These are phyloP conservation scores for Corythornis madagascariensis DNA, from an alignment of 2,113 vertebrate genomes.

Conservation along the genomic window DNA sequence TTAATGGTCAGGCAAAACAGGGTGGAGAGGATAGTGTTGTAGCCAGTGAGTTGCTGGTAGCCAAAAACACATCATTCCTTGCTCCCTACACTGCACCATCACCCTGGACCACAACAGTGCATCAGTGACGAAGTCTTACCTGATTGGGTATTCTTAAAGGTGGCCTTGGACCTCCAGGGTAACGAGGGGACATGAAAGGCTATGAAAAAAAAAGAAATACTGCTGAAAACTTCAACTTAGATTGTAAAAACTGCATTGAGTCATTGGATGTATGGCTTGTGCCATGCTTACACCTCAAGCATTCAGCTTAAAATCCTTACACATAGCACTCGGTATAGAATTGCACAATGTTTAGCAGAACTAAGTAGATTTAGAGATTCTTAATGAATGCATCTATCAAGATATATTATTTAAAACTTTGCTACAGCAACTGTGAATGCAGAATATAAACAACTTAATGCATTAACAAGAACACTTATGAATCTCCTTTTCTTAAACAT, in stretches of 20 bases:
- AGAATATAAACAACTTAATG: background rate
- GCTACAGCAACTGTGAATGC: background rate
- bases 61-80: background rate
- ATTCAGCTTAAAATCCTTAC: background rate
- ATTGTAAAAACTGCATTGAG: background rate
- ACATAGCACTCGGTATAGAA: background rate
- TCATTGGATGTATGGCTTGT: background rate
- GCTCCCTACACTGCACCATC: background rate
- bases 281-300: background rate
- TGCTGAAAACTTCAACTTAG: conserved; percentile 7
- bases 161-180: conserved; percentile 96
- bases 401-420: background rate
- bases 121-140: conserved; percentile 73
- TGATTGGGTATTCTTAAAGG: conserved; percentile 97
- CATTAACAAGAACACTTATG: too few relatives aligned
- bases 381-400: background rate
- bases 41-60: background rate
- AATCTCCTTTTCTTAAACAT: too few relatives aligned
- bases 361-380: background rate
- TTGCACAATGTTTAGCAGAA: background rate
- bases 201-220: conserved; percentile 45
- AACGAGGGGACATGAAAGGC: conserved; percentile 99
- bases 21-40: background rate
- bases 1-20: background rate
- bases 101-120: background rate